phyloP scores from a whole-genome alignment of 2,797 vertebrate genomes.

The Ptychadena robeensis region DNA sequence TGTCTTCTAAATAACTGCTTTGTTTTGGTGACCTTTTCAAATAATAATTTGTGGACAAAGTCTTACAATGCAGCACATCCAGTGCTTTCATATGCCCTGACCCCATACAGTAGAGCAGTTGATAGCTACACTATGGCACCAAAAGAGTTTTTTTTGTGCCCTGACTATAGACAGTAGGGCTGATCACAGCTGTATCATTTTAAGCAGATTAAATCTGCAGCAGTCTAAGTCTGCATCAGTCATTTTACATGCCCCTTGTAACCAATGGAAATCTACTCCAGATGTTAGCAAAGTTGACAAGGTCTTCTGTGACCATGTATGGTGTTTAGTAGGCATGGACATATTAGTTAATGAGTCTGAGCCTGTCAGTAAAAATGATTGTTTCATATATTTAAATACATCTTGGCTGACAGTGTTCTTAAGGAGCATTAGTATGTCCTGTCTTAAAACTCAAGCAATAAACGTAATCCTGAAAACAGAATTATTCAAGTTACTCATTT shows the following conservation, averaged over 20 bases:
- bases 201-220: conserved; percentile 6
- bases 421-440: neutral
- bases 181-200: conserved; percentile 39
- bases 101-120: neutral
- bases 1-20: conserved; percentile 20
- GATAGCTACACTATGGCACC: conserved; percentile 1
- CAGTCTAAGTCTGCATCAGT: conserved; percentile 19
- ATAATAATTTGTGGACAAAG: neutral
- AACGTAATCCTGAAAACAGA: neutral
- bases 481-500: conserved; percentile 25
- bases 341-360: conserved; percentile 52
- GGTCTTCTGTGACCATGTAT: conserved; percentile 47
- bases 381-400: conserved; percentile 41
- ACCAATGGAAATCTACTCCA: conserved; percentile 52
- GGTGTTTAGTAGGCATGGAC: conserved; percentile 39
- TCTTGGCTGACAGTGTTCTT: conserved; percentile 32
- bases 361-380: conserved; percentile 52
- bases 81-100: conserved; percentile 28
- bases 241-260: conserved; percentile 36
- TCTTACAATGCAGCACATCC: neutral
- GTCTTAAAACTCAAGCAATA: conserved; percentile 19
- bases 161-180: conserved; percentile 3
- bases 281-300: conserved; percentile 45
- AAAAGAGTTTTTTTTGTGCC: conserved; percentile 32
- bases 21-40: conserved; percentile 9